A percentile compares a stretch with the other conserved stretches of the same genome.
Evolutionary conservation across 2,113 vertebrate species (phyloP).

Genomic region (Cyanoderma ruficeps): DNA sequence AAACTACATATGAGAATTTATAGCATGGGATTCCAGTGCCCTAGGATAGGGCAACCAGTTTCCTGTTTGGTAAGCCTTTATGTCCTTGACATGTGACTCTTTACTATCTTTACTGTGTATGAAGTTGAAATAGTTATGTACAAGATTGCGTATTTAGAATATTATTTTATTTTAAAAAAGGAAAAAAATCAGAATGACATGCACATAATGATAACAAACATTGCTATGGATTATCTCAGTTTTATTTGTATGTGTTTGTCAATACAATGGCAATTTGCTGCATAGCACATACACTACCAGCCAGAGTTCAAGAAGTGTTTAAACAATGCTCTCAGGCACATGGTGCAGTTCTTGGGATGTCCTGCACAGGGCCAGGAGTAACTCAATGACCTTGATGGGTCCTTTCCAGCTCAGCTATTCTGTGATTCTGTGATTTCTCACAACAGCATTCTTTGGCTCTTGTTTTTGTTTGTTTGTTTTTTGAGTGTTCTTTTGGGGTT

Average conservation of each 20-base stretch:
- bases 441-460: background rate
- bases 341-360: background rate
- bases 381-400: background rate
- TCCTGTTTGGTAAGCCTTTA: background rate
- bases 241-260: background rate
- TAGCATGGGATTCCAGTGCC: background rate
- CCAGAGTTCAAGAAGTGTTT: background rate
- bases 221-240: background rate
- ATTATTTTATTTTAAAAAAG: background rate
- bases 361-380: background rate
- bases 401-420: background rate
- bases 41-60: background rate
- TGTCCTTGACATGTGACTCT: background rate
- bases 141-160: background rate
- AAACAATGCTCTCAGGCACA: background rate
- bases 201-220: background rate
- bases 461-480: no score
- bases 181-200: background rate
- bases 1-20: background rate
- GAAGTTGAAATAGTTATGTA: background rate
- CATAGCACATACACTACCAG: fast-evolving
- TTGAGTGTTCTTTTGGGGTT: background rate
- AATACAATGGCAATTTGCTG: background rate
- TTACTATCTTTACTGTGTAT: background rate
- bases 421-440: background rate